These are phyloP conservation scores for Sarcophilus harrisii DNA, from an alignment of 2,797 vertebrate genomes.

Conservation along the genomic window DNA sequence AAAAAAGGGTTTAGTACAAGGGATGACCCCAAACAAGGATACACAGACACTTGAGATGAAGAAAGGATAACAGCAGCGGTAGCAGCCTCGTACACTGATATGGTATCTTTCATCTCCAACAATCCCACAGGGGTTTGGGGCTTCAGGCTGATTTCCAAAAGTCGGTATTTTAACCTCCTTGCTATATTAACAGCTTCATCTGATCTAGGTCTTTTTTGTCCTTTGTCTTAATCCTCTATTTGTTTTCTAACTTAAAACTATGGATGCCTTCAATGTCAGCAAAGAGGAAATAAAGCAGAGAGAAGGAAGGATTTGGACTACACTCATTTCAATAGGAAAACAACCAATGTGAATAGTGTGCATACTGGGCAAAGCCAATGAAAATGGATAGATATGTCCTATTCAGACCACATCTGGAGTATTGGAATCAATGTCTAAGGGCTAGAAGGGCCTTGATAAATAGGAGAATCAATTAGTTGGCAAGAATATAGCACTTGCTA, in stretches of 20 bases:
- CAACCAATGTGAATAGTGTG: not conserved
- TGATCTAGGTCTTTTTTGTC: not conserved
- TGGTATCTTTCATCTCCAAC: not conserved
- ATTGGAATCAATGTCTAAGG: not conserved
- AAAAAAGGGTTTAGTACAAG: not conserved
- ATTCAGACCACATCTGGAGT: not conserved
- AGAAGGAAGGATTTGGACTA: not conserved
- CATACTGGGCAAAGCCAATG: not conserved
- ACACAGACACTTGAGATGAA: not conserved
- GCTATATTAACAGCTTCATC: not conserved
- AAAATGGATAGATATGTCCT: not conserved
- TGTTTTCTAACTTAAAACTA: not conserved
- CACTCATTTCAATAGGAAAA: not conserved
- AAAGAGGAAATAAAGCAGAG: not conserved
- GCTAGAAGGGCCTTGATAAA: not conserved
- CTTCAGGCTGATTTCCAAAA: constrained; percentile 3
- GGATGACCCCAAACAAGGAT: not conserved
- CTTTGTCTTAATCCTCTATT: not conserved
- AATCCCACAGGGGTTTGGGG: not conserved
- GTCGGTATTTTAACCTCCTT: not conserved
- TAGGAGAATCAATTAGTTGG: not conserved
- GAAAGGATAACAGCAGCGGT: not conserved
- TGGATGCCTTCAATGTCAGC: not conserved
- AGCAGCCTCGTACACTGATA: rapidly evolving
- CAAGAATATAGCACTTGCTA: not conserved